These are phyloP conservation scores for Lepus europaeus DNA, from an alignment of 2,113 vertebrate species.

Conservation along the genomic window DNA sequence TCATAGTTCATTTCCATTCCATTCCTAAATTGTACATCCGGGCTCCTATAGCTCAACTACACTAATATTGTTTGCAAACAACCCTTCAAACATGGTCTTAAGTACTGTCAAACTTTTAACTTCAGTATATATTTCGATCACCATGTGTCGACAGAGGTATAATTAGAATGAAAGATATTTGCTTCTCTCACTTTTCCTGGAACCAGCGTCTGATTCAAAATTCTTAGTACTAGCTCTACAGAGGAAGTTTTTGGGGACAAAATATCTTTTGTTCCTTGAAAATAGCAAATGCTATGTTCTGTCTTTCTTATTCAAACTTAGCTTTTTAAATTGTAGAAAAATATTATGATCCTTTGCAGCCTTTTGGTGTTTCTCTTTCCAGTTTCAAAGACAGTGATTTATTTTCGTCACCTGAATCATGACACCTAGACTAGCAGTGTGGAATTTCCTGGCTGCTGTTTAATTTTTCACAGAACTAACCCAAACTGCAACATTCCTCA, in stretches of 20 bases:
- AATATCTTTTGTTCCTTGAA: background rate
- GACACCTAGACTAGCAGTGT: background rate
- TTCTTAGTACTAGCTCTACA: background rate
- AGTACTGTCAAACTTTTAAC: background rate
- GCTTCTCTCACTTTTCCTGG: background rate
- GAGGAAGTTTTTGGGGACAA: background rate
- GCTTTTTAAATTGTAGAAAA: slow-evolving; percentile 26
- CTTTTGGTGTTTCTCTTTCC: slow-evolving; percentile 6
- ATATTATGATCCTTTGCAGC: slow-evolving; percentile 24
- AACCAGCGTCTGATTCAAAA: background rate
- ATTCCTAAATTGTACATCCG: background rate
- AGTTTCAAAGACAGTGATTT: slow-evolving; percentile 18
- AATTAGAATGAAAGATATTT: slow-evolving; percentile 36
- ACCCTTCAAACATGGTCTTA: background rate
- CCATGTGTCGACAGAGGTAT: background rate
- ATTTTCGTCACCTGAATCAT: background rate
- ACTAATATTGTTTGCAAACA: background rate
- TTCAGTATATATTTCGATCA: background rate
- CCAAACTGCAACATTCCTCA: slow-evolving; percentile 9
- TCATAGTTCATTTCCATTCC: background rate
- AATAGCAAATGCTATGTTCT: background rate
- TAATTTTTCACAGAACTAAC: slow-evolving; percentile 45
- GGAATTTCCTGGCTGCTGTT: slow-evolving; percentile 25
- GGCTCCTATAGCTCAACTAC: background rate
- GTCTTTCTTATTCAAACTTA: background rate